Evolutionary conservation across 2,113 vertebrate species (phyloP).

Genomic region (Mesitornis unicolor): DNA sequence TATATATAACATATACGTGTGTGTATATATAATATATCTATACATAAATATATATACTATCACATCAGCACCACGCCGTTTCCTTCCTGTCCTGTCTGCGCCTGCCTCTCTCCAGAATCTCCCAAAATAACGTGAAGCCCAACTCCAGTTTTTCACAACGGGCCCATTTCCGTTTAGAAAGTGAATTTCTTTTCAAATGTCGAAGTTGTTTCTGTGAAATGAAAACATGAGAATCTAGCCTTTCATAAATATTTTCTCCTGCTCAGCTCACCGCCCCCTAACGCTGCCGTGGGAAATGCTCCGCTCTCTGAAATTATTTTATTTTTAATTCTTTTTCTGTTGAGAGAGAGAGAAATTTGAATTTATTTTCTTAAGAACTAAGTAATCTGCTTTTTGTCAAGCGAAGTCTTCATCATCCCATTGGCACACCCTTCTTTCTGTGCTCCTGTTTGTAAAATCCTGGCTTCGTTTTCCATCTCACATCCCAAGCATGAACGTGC

Average conservation of each 20-base stretch:
- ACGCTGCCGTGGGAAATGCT: background rate
- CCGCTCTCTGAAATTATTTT: background rate
- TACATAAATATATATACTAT: no score
- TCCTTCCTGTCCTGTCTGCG: background rate
- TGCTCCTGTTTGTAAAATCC: slow-evolving; percentile 14
- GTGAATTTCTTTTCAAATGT: background rate
- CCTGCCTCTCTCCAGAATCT: background rate
- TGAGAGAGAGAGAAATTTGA: background rate
- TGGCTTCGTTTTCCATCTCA: slow-evolving; percentile 28
- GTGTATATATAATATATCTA: no score
- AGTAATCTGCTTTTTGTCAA: slow-evolving; percentile 5
- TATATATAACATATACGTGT: no score
- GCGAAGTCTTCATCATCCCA: background rate
- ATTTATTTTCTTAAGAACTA: background rate
- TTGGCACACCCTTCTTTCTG: background rate
- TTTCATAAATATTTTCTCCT: background rate
- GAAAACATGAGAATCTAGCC: background rate
- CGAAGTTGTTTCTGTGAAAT: background rate
- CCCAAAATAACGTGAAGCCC: background rate
- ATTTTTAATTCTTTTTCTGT: background rate
- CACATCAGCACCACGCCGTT: background rate
- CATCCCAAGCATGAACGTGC: background rate
- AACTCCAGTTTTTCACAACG: background rate
- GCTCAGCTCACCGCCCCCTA: background rate
- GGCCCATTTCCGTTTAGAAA: background rate